Base-by-base conservation (phyloP, 2,113 vertebrate genomes). In the Circaetus cinerascens region DNA sequence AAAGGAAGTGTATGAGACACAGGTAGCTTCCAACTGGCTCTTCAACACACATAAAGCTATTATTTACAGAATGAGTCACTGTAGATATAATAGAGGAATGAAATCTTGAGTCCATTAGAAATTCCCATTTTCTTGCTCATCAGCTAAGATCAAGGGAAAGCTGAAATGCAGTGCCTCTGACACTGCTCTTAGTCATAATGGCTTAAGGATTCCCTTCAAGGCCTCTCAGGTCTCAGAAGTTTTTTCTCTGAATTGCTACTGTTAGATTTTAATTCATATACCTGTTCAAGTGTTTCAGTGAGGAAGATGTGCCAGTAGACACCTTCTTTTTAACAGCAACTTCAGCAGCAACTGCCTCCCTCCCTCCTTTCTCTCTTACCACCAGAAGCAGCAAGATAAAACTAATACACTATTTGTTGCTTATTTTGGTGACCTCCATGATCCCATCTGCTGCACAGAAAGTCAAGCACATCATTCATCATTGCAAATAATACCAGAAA, bases 31-130 rank as follows among this genome's bases (percentile, higher is more conserved):
- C 88, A 95, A 81, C 40, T 82, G 71, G 40, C 89, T 93, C 64
- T 81, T 29, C 81, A 71, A 72, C 88, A 71, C 30, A 62, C 62
- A 25, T 36, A 89, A 73, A 64, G 8, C 71, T 90, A 71, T 43
- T 60, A 66, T 60, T 95, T 92, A 88, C 50, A n/a, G 69, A 76
- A 75, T 96, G 94, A 97, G 66, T 97, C 95, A 95, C 88, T 57
- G 76, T 10, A 89, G 62, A 91, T 41, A 29, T 19, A 92, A 94
- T 5, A 84, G 59, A 90, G 75, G 88, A 96, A 91, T 74, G 74
- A 94, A 90, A 71, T 64, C 63, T 26, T 68, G 53, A 90, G 86
- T 53, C 71, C 66, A 75, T 87, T n/a, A 91, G 62, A 92, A 83
- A 91, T 96, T 90, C 88, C 75, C 45, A 9, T 92, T 88, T 92